Evolutionary conservation across 92 coral and sea anemone genomes (phyloP), one percentile per base, ranked within the genome.

Genomic region (Palythoa grandiflora): DNA sequence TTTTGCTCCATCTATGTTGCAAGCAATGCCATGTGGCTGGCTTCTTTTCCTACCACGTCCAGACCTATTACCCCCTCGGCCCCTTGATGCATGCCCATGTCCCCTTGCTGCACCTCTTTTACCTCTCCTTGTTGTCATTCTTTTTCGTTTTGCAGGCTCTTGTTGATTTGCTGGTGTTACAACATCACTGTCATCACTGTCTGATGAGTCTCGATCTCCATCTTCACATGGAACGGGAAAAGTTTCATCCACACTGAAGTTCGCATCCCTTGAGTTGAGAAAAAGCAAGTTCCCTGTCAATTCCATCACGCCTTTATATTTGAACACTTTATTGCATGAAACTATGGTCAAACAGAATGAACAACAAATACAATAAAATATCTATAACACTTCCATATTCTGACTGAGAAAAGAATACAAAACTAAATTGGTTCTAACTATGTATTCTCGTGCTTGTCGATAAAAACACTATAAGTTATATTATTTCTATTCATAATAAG

Each of bases 1-100:
- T 19, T 70, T 90, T 16, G 54, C 63, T 16, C 17, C 63, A 55
- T 55, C 63, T 55, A 55, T 16, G 63, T 55, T 55, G 63, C 63
- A 55, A 55, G 63, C 63, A 16, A 11, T 55, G 63, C 63, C 63
- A 55, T 16, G 63, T 55, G 63, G 63, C 63, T 55, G 63, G 17
- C 63, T 55, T 55, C 63, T 55, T 16, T 55, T 11, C 63, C 63
- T 16, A 55, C 63, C 63, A 55, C 63, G 63, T 10, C 63, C 63
- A 55, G 63, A 55, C 63, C 63, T 55, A 55, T 55, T 55, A 55
- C 63, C 63, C 63, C 63, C 63, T 55, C 17, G 63, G 13, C 63
- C 63, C 63, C 63, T 55, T 55, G 63, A 55, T 55, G 63, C 63
- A 55, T 16, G 13, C 17, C 63, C 17, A 10, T 16, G 13, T 10